Base-by-base conservation (phyloP, 2,113 vertebrate genomes). In the Procapra przewalskii region DNA sequence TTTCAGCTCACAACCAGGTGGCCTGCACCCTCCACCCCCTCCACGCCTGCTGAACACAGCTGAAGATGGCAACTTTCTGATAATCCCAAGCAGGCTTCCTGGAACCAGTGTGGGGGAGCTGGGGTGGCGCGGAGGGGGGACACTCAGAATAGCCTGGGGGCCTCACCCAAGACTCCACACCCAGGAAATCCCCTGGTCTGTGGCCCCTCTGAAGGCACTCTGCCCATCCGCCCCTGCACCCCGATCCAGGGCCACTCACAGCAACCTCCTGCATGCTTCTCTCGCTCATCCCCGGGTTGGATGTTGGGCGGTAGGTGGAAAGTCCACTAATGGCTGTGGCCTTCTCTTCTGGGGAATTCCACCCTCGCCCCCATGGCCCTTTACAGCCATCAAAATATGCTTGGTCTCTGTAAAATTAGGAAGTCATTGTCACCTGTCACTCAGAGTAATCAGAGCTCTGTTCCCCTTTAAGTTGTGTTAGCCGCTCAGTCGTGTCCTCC, bases 181-280 rank as follows among this genome's bases (percentile, higher is more conserved):
- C 43, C 88, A 97, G 97, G 97, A 98, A 98, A 98, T 92, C 88
- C 98, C 96, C 97, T 75, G 77, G 92, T 92, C 89, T 97, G 90
- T 14, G 94, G 90, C 55, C 82, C 91, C 36, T 79, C 55, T 5
- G 29, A 27, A 45, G 85, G 59, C 2, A 19, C 62, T 93, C 33
- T 91, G 90, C 43, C 55, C 80, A 86, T 52, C 90, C 79, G 52
- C 31, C 7, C 62, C 0, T 15, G 25, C 8, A 1, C 15, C 16
- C 16, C 3, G 13, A 23, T 55, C 75, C 91, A 86, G 31, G 52
- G 40, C 62, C 10, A 2, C 62, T 14, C n/a, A 40, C 48, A 90
- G 54, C 54, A 54, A 0, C 87, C 96, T 92, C 59, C 95, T 89
- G 91, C 45, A 15, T 33, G 57, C 88, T 55, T 25, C 50, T 45